Evolutionary conservation across 2,113 vertebrate genomes (phyloP).

Genomic region (Uropsilus gracilis): DNA sequence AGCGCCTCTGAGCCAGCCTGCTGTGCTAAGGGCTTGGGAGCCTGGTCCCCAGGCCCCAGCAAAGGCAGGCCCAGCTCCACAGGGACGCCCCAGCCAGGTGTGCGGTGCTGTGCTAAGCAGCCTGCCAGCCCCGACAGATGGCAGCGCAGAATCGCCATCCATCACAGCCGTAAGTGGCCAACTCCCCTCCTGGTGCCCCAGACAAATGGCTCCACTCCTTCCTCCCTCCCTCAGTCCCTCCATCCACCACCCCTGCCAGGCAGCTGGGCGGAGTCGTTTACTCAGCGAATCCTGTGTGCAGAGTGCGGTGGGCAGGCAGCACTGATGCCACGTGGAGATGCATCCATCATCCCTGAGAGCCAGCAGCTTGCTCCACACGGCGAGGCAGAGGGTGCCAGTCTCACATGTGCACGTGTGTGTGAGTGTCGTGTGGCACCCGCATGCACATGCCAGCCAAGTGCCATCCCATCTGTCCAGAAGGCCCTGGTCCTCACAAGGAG

Average conservation of each 20-base stretch:
- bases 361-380: not conserved
- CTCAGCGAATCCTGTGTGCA: slow-evolving; percentile 20
- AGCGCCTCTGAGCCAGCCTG: not conserved
- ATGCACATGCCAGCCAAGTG: not conserved
- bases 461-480: not conserved
- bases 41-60: not conserved
- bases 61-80: not conserved
- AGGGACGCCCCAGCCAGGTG: slow-evolving; percentile 69
- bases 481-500: not conserved
- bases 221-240: slow-evolving; percentile 19
- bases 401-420: fast-evolving
- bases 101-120: slow-evolving; percentile 71
- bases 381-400: not conserved
- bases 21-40: not conserved
- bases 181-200: slow-evolving; percentile 66
- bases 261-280: slow-evolving; percentile 47
- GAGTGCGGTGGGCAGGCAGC: not conserved
- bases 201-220: slow-evolving; percentile 68
- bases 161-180: slow-evolving; percentile 80
- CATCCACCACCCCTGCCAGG: slow-evolving; percentile 47
- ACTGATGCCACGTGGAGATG: not conserved
- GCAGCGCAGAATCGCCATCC: slow-evolving; percentile 71
- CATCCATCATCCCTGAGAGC: slow-evolving; percentile 51
- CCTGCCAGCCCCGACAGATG: slow-evolving; percentile 80
- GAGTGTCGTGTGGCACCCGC: too few relatives aligned